These are phyloP conservation scores for Dryobotodes eremita DNA, from an alignment of 2,888 invertebrate species.

Conservation along the genomic window DNA sequence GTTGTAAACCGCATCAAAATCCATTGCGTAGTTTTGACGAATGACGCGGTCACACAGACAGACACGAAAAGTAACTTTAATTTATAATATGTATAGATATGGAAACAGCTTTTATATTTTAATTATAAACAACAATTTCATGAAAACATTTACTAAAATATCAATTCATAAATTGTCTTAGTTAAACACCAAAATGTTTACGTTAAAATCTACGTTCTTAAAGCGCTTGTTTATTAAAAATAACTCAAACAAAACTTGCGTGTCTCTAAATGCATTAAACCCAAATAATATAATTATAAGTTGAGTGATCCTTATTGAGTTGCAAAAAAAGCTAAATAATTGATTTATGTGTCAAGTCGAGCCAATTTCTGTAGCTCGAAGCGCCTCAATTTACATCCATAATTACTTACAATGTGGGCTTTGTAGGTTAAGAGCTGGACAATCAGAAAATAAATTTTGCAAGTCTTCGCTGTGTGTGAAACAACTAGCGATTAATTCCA, in stretches of 20 bases:
- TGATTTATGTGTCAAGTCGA: slow-evolving; percentile 66
- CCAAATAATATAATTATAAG: slow-evolving; percentile 53
- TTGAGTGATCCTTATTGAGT: slow-evolving; percentile 36
- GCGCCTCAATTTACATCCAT: slow-evolving; percentile 78
- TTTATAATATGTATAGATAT: not conserved
- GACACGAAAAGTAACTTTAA: too few species aligned
- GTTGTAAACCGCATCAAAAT: too few species aligned
- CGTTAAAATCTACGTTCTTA: not conserved
- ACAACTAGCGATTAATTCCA: not conserved
- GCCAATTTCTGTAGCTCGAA: slow-evolving; percentile 60
- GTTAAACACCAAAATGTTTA: not conserved
- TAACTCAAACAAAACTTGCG: slow-evolving; percentile 1
- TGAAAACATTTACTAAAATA: not conserved
- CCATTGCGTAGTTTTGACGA: too few species aligned
- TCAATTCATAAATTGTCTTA: not conserved
- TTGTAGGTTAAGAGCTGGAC: slow-evolving; percentile 75
- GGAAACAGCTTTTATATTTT: not conserved
- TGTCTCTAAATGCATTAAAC: slow-evolving; percentile 29
- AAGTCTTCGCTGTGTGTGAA: slow-evolving; percentile 2
- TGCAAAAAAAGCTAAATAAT: slow-evolving; percentile 55
- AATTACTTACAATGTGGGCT: slow-evolving; percentile 77
- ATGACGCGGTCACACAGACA: too few species aligned
- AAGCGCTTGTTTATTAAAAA: not conserved
- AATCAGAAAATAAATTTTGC: slow-evolving; percentile 43
- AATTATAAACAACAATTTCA: not conserved